phyloP scores from a whole-genome alignment of 2,888 invertebrate species.

The Drosophila mimica region DNA sequence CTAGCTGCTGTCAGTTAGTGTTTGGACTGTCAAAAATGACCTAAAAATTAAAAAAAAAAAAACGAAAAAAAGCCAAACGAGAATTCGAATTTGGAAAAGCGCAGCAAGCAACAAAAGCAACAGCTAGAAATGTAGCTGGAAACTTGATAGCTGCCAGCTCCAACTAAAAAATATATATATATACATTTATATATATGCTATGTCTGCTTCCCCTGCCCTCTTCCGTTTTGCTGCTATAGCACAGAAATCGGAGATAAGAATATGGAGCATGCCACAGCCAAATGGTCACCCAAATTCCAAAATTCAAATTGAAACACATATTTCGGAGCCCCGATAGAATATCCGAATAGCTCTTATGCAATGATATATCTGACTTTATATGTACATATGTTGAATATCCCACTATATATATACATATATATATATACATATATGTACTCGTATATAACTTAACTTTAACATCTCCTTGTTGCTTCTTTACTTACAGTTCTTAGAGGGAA shows the following conservation, averaged over 20 bases:
- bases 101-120: constrained; percentile 26
- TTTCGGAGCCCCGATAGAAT: constrained; percentile 21
- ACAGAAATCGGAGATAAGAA: constrained; percentile 69
- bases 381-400: background rate
- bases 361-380: constrained; percentile 1
- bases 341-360: constrained; percentile 28
- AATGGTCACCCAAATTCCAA: constrained; percentile 31
- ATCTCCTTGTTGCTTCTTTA: constrained; percentile 13
- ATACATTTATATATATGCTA: no score
- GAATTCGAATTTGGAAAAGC: constrained; percentile 54
- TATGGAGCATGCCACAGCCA: constrained; percentile 40
- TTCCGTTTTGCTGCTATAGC: background rate
- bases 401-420: background rate
- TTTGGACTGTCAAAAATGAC: constrained; percentile 69
- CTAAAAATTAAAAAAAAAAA: constrained; percentile 57
- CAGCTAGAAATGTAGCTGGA: constrained; percentile 28
- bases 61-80: constrained; percentile 44
- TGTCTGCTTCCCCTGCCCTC: background rate
- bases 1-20: constrained; percentile 66
- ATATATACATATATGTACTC: background rate
- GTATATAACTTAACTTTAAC: background rate
- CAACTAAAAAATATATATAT: constrained; percentile 2
- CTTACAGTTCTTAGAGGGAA: constrained; percentile 84
- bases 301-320: constrained; percentile 34
- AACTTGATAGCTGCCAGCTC: constrained; percentile 58